Percentiles rank a stretch among this genome's conserved stretches.
Conservation (phyloP, 2,113 vertebrate genomes). For the Heliornis fulica region DNA sequence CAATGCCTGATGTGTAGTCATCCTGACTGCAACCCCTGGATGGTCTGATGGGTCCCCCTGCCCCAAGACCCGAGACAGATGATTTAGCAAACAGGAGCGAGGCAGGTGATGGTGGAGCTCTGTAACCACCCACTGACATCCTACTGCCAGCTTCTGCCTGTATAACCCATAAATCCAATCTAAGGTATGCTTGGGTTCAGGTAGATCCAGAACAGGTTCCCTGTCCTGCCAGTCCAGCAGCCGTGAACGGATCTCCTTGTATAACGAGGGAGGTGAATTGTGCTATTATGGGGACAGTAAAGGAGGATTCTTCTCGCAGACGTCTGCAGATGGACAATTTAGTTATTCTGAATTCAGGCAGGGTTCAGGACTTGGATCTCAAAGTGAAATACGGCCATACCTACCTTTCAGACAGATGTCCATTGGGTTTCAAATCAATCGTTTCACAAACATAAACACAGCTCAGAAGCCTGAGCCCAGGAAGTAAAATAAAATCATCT, state of each 20-base stretch:
- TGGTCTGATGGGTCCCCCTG: not conserved
- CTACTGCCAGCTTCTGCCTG: not conserved
- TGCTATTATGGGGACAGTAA: fast-evolving
- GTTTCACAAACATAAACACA: not conserved
- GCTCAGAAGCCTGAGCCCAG: not conserved
- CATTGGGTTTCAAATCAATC: not conserved
- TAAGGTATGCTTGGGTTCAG: not conserved
- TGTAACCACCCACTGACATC: not conserved
- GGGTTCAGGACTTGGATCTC: not conserved
- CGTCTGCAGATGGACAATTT: not conserved
- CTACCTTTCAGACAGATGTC: not conserved
- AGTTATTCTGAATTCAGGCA: not conserved
- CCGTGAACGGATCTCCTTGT: not conserved
- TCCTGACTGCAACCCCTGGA: not conserved
- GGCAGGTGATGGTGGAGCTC: not conserved
- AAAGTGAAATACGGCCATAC: not conserved
- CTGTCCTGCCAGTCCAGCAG: not conserved
- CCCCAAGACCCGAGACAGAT: not conserved
- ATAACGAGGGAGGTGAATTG: not conserved
- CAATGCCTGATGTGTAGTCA: not conserved
- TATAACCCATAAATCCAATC: not conserved
- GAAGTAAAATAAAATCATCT: not conserved
- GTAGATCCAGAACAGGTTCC: not conserved
- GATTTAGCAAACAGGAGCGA: not conserved
- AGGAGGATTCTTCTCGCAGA: not conserved